These are phyloP conservation scores for Acleris cristana DNA, from an alignment of 2,888 invertebrate genomes.

Conservation along the genomic window DNA sequence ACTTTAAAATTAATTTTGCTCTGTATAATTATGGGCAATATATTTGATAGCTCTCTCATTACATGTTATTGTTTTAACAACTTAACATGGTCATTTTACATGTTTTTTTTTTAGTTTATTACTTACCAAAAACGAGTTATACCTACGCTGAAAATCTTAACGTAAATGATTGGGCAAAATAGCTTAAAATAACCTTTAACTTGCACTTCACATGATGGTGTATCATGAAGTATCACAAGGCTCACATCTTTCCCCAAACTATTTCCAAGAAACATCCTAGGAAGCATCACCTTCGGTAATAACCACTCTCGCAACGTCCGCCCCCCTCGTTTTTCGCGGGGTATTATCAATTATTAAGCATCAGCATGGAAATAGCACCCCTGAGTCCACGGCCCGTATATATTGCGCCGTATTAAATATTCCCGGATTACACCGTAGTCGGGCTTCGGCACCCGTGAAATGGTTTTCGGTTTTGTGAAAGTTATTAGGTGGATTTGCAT, in stretches of 20 bases:
- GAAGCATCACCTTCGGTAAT: constrained; percentile 43
- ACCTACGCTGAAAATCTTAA: no score
- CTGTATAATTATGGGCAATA: no score
- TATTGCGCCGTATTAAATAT: constrained; percentile 80
- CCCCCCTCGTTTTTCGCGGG: constrained; percentile 77
- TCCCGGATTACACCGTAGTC: constrained; percentile 65
- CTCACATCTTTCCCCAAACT: background rate
- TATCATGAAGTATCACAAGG: no score
- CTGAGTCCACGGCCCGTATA: constrained; percentile 72
- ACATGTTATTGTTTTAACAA: background rate
- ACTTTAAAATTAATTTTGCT: no score
- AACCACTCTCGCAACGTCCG: constrained; percentile 56
- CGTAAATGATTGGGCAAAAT: no score
- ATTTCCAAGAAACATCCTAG: background rate
- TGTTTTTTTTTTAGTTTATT: no score
- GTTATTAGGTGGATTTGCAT: constrained; percentile 83
- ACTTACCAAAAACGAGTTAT: no score
- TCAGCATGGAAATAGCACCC: constrained; percentile 83
- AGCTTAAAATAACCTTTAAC: background rate
- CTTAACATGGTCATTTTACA: constrained; percentile 8
- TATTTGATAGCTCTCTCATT: no score
- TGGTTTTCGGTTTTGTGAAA: constrained; percentile 83
- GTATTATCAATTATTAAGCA: constrained; percentile 85
- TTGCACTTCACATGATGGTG: background rate
- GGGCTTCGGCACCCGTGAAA: constrained; percentile 76